Conservation (phyloP, 2,113 vertebrate genomes). For the Mus pahari region DNA sequence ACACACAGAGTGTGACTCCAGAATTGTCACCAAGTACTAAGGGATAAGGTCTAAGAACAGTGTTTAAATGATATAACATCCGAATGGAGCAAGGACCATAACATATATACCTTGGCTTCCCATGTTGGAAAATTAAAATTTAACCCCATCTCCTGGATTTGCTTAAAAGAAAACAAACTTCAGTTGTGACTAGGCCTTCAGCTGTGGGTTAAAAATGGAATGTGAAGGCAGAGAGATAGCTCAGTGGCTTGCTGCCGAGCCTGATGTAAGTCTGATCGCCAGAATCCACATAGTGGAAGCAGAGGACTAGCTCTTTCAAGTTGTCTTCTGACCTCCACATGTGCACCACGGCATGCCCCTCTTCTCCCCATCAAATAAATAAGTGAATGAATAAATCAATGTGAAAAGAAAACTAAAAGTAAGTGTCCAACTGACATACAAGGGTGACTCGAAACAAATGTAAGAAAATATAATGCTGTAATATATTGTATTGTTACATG, state of each 20-base stretch:
- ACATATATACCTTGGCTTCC: background rate
- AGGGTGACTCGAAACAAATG: background rate
- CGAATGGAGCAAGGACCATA: background rate
- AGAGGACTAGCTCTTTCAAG: background rate
- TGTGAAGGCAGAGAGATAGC: background rate
- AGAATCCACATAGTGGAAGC: background rate
- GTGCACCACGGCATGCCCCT: background rate
- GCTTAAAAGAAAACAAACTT: background rate
- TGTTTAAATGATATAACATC: background rate
- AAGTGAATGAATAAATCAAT: background rate
- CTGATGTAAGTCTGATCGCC: background rate
- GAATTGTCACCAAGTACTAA: background rate
- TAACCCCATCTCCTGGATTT: background rate
- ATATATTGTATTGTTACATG: background rate
- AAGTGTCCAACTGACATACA: background rate
- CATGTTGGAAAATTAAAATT: background rate
- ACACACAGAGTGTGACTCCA: background rate
- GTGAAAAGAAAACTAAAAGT: background rate
- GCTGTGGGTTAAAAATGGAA: background rate
- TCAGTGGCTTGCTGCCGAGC: background rate
- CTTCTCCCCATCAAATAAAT: background rate
- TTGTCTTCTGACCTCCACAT: background rate
- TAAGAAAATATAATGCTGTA: background rate
- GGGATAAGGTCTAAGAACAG: conserved; percentile 18
- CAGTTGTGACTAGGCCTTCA: background rate